A percentile compares a stretch with the other conserved stretches of the same genome.
phyloP scores from a whole-genome alignment of 2,797 vertebrate species.

The Hybognathus amarus region DNA sequence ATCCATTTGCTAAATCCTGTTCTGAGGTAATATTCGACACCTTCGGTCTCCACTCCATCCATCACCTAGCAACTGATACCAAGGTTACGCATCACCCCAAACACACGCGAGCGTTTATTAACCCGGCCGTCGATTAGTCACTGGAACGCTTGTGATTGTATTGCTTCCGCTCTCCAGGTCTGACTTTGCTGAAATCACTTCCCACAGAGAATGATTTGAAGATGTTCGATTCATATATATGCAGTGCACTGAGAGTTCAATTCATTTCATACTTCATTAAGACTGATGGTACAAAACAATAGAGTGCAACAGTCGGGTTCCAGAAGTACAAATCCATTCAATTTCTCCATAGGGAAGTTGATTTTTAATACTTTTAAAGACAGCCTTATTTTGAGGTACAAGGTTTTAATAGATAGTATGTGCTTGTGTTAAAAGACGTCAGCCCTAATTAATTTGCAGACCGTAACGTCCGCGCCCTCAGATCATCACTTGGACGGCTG shows the following conservation, averaged over 20 bases:
- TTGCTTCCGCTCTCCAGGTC: constrained; percentile 7
- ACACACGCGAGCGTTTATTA: constrained; percentile 68
- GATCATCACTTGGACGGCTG: too few relatives aligned
- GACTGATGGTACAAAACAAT: not conserved
- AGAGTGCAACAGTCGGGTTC: not conserved
- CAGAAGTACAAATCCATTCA: not conserved
- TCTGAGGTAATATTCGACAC: constrained; percentile 95
- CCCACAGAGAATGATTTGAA: not conserved
- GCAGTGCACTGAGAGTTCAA: too few relatives aligned
- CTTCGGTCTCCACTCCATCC: constrained; percentile 77
- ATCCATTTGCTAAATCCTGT: constrained; percentile 87
- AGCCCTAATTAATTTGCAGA: not conserved
- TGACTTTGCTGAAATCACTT: not conserved
- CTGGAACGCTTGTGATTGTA: constrained; percentile 37
- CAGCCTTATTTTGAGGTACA: not conserved
- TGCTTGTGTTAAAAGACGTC: not conserved
- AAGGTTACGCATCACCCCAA: constrained; percentile 68
- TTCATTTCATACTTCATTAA: not conserved
- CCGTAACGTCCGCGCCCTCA: too few relatives aligned
- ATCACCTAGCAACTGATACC: constrained; percentile 81
- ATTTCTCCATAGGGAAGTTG: not conserved
- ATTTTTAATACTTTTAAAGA: not conserved
- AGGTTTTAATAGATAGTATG: not conserved
- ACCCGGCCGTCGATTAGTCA: constrained; percentile 63
- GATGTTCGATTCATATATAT: not conserved